Percentiles rank a stretch among this genome's conserved stretches.
phyloP scores from a whole-genome alignment of 2,888 invertebrate genomes.

The Mylabris sibirica region DNA sequence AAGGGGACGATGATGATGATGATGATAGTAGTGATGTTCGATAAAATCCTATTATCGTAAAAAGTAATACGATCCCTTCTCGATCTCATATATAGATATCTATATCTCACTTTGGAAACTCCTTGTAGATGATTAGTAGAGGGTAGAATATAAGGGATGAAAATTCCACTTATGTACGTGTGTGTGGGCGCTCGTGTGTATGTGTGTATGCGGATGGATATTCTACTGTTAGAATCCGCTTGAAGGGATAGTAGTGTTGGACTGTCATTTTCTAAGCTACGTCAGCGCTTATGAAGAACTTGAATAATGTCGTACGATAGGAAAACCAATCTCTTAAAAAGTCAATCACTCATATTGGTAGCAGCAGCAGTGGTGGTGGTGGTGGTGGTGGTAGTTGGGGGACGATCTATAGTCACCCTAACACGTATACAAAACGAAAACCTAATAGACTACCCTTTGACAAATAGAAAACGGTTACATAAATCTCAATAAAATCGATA shows the following conservation, averaged over 20 bases:
- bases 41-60: slow-evolving; percentile 51
- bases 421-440: slow-evolving; percentile 11
- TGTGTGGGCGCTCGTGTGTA: neutral
- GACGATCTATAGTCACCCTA: slow-evolving; percentile 15
- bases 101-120: slow-evolving; percentile 47
- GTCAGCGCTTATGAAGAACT: slow-evolving; percentile 57
- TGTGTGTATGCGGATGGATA: neutral
- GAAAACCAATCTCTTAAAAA: slow-evolving; percentile 58
- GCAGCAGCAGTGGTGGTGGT: slow-evolving; percentile 38
- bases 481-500: slow-evolving; percentile 1
- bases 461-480: slow-evolving; percentile 17
- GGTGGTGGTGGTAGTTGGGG: slow-evolving; percentile 33
- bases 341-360: slow-evolving; percentile 54
- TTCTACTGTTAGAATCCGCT: slow-evolving; percentile 16
- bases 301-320: slow-evolving; percentile 51
- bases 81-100: slow-evolving; percentile 2
- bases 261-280: slow-evolving; percentile 37
- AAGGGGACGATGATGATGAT: slow-evolving; percentile 30
- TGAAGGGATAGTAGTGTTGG: slow-evolving; percentile 27
- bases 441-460: slow-evolving; percentile 10
- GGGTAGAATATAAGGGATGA: slow-evolving; percentile 37
- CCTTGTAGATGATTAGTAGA: slow-evolving; percentile 51
- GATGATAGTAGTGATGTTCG: neutral
- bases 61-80: slow-evolving; percentile 48
- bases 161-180: slow-evolving; percentile 30